Evolutionary conservation across 2,888 invertebrate genomes (phyloP), one percentile per base, ranked within the genome.

Genomic region (Gastracanthus pulcherrimus): DNA sequence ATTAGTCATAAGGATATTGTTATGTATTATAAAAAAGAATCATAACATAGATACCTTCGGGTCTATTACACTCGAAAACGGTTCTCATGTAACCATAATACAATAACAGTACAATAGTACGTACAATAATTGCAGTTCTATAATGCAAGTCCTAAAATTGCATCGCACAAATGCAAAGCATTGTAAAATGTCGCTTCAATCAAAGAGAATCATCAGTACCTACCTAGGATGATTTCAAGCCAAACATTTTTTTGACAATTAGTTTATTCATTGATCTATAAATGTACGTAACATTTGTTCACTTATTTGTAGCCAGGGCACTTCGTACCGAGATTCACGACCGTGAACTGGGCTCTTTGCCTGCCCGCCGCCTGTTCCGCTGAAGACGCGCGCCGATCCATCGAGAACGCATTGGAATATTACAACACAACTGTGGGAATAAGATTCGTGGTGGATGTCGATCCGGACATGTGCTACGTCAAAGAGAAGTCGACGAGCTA

Each of bases 311-410:
- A 96, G 95, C 94, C 95, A 87, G 94, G 94, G 90, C 95, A 96
- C 92, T 95, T 95, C 91, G 93, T 94, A 89, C 95, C 95, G 76
- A 94, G 94, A 87, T 95, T 95, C 91, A 94, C 95, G 31, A 94
- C 95, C 83, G 92, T 94, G 84, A 95, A 95, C 87, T 95, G 95
- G 95, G 95, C 95, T 0, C 90, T 95, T 26, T 96, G 95, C 88
- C 92, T 95, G 67, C 95, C 95, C 0, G 93, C 94, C 3, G 93
- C 93, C 11, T 95, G 95, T 88, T 92, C 93, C 26, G 92, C 93
- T 29, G 92, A 93, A 62, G 94, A 94, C 86, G 94, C 94, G 23
- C 93, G 93, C 86, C 90, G 91, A 84, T 90, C 94, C 82, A 88
- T 95, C 83, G 93, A 93, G 84, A 93, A 93, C 81, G 94, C 94